Base-by-base conservation (phyloP, 2,797 vertebrate genomes). In the Spea hammondii region DNA sequence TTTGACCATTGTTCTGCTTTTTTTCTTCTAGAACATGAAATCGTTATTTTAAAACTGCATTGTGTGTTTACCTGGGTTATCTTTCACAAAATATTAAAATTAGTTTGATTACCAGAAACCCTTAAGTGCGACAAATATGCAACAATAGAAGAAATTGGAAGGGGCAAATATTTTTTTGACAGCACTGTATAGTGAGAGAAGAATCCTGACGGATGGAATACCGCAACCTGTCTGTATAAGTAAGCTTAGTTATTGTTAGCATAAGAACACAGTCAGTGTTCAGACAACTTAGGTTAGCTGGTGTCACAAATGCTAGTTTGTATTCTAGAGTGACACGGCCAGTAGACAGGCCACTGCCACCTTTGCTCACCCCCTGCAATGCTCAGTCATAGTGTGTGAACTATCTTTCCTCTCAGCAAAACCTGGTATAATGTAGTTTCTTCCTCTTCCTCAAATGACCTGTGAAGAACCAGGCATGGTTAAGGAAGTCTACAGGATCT, bases 381-480 rank as follows among this genome's bases (percentile, higher is more conserved):
- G 88, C 83, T 85, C 82, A 87, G 87, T 95, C 93, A 95, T 76
- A 93, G 91, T 87, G 90, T 90, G 88, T 97, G 96, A 91, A 95
- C 94, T 96, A 97, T 77, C 89, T 86, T 92, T 78, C 92, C 91
- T 93, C 92, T 89, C 92, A 95, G 93, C 92, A 94, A 87, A 93
- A 94, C 66, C 65, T 94, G 92, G 93, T 92, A 95, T 51, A 95
- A 86, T 72, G 92, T 90, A 82, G 92, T 87, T 83, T 93, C 94
- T 78, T 91, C 93, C 11, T 94, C 95, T 89, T 96, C 94, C 88
- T 94, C 96, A 94, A 88, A 93, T 90, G 95, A 96, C 93, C 98
- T 99, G 95, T 55, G 88, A 92, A 92, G 87, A 94, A 92, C 89
- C 79, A 66, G 85, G 86, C 74, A 80, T 0, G 83, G 90, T 84